Conservation (phyloP, 2,797 vertebrate genomes). For the Spondyliosoma cantharus region DNA sequence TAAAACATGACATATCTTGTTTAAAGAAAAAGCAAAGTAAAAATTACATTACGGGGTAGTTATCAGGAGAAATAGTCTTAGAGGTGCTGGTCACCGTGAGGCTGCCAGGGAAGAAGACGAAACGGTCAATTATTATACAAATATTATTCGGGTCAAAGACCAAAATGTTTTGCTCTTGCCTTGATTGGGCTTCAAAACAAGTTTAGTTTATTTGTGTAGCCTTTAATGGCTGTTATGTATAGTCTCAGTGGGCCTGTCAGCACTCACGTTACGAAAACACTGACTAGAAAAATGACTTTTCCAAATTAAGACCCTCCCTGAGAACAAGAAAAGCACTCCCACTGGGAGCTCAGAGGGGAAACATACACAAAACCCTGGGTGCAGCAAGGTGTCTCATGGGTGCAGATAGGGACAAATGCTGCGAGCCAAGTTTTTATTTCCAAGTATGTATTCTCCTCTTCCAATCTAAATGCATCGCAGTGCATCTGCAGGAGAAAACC, state of each 20-base stretch:
- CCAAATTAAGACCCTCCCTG: conserved; percentile 25
- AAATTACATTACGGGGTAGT: too few species aligned
- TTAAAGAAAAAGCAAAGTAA: too few species aligned
- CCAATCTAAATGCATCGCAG: too few species aligned
- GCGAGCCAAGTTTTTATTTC: too few species aligned
- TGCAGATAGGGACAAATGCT: conserved; percentile 1
- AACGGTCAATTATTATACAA: neutral
- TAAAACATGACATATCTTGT: neutral
- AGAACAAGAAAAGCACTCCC: conserved; percentile 40
- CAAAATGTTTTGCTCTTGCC: conserved; percentile 5
- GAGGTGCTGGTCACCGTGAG: neutral
- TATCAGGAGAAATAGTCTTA: too few species aligned
- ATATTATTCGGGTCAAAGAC: neutral
- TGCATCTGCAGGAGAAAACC: too few species aligned
- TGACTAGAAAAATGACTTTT: conserved; percentile 36
- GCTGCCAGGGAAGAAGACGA: neutral
- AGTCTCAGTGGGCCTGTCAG: conserved; percentile 35
- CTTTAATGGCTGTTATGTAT: conserved; percentile 29
- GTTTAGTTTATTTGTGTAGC: conserved; percentile 57
- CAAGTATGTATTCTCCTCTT: too few species aligned
- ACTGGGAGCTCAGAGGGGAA: conserved; percentile 7
- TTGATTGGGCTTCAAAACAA: conserved; percentile 29
- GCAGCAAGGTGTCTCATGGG: conserved; percentile 6
- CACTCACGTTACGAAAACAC: conserved; percentile 51
- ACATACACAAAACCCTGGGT: conserved; percentile 38